Evolutionary conservation across 1,140 invertebrate species (phyloP).

Genomic region (Pseudomyrmex cubaensis): DNA sequence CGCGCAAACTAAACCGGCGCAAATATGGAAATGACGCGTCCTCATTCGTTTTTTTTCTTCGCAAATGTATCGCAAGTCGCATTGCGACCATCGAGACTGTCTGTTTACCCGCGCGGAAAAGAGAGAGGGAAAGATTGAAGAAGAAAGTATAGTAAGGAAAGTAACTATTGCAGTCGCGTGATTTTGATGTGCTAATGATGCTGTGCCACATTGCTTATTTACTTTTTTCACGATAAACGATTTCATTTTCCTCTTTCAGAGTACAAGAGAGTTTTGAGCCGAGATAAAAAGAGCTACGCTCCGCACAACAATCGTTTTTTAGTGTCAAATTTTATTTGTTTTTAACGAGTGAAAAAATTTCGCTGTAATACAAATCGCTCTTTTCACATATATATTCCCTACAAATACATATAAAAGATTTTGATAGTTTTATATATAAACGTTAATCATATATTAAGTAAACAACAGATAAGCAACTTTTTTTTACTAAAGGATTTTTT

Average conservation of each 20-base stretch:
- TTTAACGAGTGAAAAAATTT: background rate
- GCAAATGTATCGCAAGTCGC: slow-evolving; percentile 17
- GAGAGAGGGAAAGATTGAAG: slow-evolving; percentile 35
- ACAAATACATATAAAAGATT: too few relatives aligned
- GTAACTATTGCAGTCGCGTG: slow-evolving; percentile 5
- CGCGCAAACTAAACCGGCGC: slow-evolving; percentile 68
- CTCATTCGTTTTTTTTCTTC: background rate
- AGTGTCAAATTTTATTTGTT: background rate
- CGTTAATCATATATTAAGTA: too few relatives aligned
- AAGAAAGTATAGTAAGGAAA: slow-evolving; percentile 54
- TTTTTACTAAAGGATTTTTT: too few relatives aligned
- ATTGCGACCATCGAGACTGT: slow-evolving; percentile 20
- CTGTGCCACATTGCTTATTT: background rate
- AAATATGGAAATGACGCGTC: slow-evolving; percentile 73
- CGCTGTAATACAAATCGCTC: background rate
- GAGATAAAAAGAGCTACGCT: slow-evolving; percentile 4
- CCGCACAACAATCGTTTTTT: background rate
- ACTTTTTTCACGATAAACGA: slow-evolving; percentile 24
- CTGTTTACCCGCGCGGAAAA: slow-evolving; percentile 56
- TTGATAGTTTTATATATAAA: too few relatives aligned
- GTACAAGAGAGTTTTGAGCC: background rate
- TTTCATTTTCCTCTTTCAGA: slow-evolving; percentile 23
- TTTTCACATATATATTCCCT: too few relatives aligned
- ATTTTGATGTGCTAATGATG: slow-evolving; percentile 1
- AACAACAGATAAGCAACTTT: too few relatives aligned